These are phyloP conservation scores for Rhynchonycteris naso DNA, from an alignment of 2,797 vertebrate genomes.

Conservation along the genomic window DNA sequence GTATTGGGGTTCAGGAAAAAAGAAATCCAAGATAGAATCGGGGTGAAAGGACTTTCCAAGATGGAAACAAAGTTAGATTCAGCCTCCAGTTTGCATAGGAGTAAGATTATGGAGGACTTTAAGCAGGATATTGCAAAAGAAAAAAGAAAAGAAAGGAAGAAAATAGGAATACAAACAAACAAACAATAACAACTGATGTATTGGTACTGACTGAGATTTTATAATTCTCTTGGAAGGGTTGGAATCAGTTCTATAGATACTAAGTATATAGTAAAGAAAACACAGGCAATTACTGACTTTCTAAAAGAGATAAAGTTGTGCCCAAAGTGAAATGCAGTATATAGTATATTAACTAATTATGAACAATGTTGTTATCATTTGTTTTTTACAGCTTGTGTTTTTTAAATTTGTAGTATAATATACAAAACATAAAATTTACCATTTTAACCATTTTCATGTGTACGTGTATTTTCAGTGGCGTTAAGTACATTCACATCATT, in stretches of 20 bases:
- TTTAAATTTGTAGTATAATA: background rate
- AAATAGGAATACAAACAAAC: background rate
- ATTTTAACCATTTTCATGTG: background rate
- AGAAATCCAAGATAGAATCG: background rate
- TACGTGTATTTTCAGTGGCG: background rate
- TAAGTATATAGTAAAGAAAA: background rate
- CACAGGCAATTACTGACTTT: background rate
- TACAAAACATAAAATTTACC: background rate
- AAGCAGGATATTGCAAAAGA: background rate
- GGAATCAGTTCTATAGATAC: background rate
- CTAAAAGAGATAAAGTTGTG: background rate
- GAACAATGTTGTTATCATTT: background rate
- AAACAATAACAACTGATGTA: background rate
- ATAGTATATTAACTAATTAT: background rate
- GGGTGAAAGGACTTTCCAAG: background rate
- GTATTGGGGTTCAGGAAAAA: background rate
- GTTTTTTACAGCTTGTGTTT: background rate
- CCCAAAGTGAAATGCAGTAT: conserved; percentile 13
- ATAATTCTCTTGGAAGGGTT: background rate
- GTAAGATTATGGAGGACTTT: background rate
- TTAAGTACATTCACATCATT: background rate
- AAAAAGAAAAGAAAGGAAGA: background rate
- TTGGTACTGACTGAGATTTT: background rate
- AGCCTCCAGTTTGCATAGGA: background rate
- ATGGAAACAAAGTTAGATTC: background rate